Base-by-base conservation (phyloP, 2,113 vertebrate species). In the Pimephales promelas region DNA sequence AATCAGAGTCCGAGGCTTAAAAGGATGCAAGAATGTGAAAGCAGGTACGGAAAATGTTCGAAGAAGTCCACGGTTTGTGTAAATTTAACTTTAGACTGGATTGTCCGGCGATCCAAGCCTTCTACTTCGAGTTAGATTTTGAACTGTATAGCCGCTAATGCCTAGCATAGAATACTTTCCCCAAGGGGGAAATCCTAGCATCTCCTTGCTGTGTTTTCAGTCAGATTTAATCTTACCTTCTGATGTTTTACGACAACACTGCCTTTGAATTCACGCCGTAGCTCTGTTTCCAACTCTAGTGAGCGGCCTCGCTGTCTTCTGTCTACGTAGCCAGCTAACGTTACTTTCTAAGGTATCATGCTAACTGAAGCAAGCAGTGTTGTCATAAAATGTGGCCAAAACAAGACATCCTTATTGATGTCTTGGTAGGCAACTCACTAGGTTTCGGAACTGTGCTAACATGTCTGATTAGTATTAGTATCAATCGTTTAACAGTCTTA, bases 1-100 rank as follows among this genome's bases (percentile, higher is more conserved):
- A 97, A 87, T 94, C 93, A 0, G 96, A 96, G 89, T 94, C 94
- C 5, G 95, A 96, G 88, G 94, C 94, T 86, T 97, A 93, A 93
- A 84, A 52, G 61, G 66, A 88, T 87, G 90, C 89, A 83, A 71
- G 79, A 74, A 83, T 61, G 73, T 68, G 75, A 62, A 47, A 81
- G n/a, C n/a, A n/a, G 64, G 79, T 68, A 70, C 11, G 40, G 45
- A 45, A 77, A 73, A 18, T 80, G 22, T 77, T 66, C 59, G 59
- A 75, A 77, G 61, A 61, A 77, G 52, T 24, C 31, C 49, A 57
- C 28, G 40, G 4, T 59, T 43, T 22, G 16, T 68, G 40, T 83
- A 40, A 66, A 83, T 80, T 47, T 80, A 79, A 85, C 56, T 82
- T 49, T 79, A 62, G 54, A 52, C 73, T 82, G 75, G 81, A 84